Evolutionary conservation across 2,888 invertebrate genomes (phyloP).

Genomic region (Phengaris alcon): DNA sequence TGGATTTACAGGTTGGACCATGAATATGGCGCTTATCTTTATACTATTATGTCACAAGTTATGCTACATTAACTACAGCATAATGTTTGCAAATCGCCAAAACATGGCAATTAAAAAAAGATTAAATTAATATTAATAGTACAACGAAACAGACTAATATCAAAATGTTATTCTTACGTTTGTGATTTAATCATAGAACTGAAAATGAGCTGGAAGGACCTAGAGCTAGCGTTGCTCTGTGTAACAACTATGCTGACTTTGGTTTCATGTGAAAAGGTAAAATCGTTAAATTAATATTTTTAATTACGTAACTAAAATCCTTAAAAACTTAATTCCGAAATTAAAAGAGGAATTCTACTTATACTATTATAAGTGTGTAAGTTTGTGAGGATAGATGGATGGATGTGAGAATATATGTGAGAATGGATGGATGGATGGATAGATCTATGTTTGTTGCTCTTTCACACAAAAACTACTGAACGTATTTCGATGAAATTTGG

Average conservation of each 20-base stretch:
- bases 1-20: too few relatives aligned
- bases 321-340: too few relatives aligned
- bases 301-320: too few relatives aligned
- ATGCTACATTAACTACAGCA: not conserved
- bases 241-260: not conserved
- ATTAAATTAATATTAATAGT: slow-evolving; percentile 1
- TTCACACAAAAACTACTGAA: too few relatives aligned
- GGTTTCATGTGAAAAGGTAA: not conserved
- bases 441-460: too few relatives aligned
- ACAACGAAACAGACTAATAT: not conserved
- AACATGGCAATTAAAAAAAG: not conserved
- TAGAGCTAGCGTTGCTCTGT: not conserved
- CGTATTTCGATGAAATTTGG: too few relatives aligned
- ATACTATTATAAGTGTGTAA: too few relatives aligned
- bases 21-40: too few relatives aligned
- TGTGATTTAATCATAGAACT: not conserved
- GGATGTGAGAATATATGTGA: too few relatives aligned
- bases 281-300: not conserved
- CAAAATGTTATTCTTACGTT: not conserved
- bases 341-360: too few relatives aligned
- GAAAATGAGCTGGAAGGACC: not conserved
- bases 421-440: too few relatives aligned
- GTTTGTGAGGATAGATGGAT: too few relatives aligned
- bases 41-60: not conserved
- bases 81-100: not conserved